Base-by-base conservation (phyloP, 1,140 invertebrate genomes). In the Zaprionus ornatus region DNA sequence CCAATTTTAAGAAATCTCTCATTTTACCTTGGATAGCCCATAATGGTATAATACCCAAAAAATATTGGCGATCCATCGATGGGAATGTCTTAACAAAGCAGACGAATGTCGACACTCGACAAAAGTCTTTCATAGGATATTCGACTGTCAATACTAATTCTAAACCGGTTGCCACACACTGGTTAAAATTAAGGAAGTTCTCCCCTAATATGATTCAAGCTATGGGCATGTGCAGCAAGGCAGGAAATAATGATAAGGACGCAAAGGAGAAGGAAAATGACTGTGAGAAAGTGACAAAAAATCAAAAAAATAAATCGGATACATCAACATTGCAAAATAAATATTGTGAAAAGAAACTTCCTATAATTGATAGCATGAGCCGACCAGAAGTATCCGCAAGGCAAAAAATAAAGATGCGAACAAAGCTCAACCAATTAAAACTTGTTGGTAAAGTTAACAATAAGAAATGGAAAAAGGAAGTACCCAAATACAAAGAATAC, bases 1-100 rank as follows among this genome's bases (percentile, higher is more conserved):
- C 27, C 2, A 50, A 56, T 29, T 63, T 29, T 32, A 48, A 35
- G 9, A 70, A 70, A 50, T 12, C 57, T n/a, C 63, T 74, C 32
- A 29, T 5, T 3, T 19, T 54, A 12, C 25, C 63, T 2, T 37
- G 27, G 12, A 12, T 60, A 23, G 13, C 45, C 19, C 63, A 50
- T 10, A 10, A 37, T 17, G 7, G 2, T 3, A 10, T 19, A 48
- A 12, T 48, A 3, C 10, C 9, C 42, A 21, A 48, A 19, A 17
- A 17, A 48, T 48, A 15, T 54, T 27, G 52, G 13, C 21, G 17
- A 29, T 4, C 13, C 35, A 1, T 40, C 15, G 9, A 50, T 19
- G 3, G 23, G 12, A 40, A 40, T n/a, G 15, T n/a, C 13, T 13
- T 15, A 15, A 3, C 4, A 4, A 13, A 40, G 37, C n/a, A 17